Percentiles rank a stretch among this genome's conserved stretches.
These are phyloP conservation scores for Bryconaethiops microstoma DNA, from an alignment of 2,797 vertebrate species.

Conservation along the genomic window DNA sequence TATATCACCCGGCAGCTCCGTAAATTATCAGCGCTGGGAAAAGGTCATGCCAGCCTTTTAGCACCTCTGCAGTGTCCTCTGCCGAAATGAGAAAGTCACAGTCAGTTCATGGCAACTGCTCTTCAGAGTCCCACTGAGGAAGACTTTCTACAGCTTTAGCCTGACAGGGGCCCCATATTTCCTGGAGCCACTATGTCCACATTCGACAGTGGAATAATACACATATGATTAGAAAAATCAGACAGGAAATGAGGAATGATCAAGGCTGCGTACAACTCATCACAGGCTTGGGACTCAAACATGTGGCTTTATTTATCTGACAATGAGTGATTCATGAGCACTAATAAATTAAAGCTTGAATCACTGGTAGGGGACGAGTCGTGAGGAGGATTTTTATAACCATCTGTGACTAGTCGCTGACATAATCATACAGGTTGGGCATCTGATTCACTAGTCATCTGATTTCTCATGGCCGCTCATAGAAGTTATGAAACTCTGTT, in stretches of 20 bases:
- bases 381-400: slow-evolving; percentile 10
- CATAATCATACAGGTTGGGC: not conserved
- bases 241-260: slow-evolving; percentile 17
- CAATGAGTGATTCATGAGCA: slow-evolving; percentile 11
- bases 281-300: not conserved
- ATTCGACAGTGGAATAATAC: not conserved
- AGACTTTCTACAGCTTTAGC: slow-evolving; percentile 16
- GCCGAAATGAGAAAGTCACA: slow-evolving; percentile 58
- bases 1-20: slow-evolving; percentile 50
- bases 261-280: slow-evolving; percentile 15
- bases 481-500: not conserved
- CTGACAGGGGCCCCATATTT: slow-evolving; percentile 11
- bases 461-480: not conserved
- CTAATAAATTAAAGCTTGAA: slow-evolving; percentile 16
- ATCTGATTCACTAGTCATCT: slow-evolving; percentile 8
- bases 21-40: slow-evolving; percentile 68
- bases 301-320: slow-evolving; percentile 28
- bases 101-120: slow-evolving; percentile 45
- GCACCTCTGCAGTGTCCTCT: slow-evolving; percentile 65
- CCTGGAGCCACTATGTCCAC: not conserved
- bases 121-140: slow-evolving; percentile 33
- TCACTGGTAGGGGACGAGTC: slow-evolving; percentile 8
- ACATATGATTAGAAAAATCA: not conserved
- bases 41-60: slow-evolving; percentile 69
- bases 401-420: slow-evolving; percentile 17